Evolutionary conservation across 2,888 invertebrate species (phyloP).

Genomic region (Trachelus stipa): DNA sequence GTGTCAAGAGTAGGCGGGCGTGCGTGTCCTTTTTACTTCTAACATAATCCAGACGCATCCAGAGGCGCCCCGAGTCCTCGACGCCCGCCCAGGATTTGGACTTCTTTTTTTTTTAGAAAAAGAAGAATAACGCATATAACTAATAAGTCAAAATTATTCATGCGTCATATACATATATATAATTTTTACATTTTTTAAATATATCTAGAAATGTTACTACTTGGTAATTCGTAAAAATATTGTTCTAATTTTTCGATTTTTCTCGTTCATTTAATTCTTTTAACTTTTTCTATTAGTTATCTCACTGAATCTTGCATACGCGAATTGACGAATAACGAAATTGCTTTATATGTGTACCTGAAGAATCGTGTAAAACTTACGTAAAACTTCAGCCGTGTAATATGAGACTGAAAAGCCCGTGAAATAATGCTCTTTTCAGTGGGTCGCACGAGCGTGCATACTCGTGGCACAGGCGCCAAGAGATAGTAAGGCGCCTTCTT

Average conservation of each 20-base stretch:
- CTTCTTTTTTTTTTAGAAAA: background rate
- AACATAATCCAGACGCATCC: constrained; percentile 58
- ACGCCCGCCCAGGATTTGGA: constrained; percentile 1
- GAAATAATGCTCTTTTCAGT: constrained; percentile 53
- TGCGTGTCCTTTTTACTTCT: constrained; percentile 33
- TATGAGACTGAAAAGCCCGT: constrained; percentile 52
- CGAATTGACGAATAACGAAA: background rate
- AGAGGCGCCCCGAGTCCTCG: constrained; percentile 33
- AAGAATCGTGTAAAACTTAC: background rate
- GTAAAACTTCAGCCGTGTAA: constrained; percentile 23
- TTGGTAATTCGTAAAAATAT: background rate
- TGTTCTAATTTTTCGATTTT: background rate
- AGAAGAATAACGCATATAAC: background rate
- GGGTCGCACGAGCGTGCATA: constrained; percentile 4
- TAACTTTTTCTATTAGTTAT: background rate
- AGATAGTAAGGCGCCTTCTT: constrained; percentile 58
- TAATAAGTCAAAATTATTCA: background rate
- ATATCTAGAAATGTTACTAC: background rate
- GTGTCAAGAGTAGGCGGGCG: constrained; percentile 31
- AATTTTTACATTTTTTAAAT: background rate
- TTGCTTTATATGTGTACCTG: background rate
- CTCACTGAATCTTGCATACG: background rate
- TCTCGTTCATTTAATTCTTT: background rate
- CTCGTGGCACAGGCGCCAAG: constrained; percentile 46
- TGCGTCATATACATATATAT: background rate